Percentiles rank a stretch among this genome's conserved stretches.
These are phyloP conservation scores for Siphlonurus alternatus DNA, from an alignment of 2,888 invertebrate genomes.

Conservation along the genomic window DNA sequence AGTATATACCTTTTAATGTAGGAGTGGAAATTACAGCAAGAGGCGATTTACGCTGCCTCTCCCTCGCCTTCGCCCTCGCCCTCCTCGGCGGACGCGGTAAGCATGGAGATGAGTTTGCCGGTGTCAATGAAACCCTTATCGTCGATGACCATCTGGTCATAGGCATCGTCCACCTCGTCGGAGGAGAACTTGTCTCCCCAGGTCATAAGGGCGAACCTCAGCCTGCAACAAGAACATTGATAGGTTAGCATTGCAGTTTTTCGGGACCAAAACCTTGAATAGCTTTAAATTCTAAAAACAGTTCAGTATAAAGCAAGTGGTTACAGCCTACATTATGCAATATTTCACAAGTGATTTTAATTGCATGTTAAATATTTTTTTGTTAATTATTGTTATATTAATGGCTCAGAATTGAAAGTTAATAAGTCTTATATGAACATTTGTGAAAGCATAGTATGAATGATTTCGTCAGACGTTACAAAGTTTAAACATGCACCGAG, in stretches of 20 bases:
- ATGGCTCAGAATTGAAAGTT: too few species aligned
- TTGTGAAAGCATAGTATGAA: too few species aligned
- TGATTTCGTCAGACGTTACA: too few species aligned
- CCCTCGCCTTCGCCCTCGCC: constrained; percentile 38
- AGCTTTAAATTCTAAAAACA: too few species aligned
- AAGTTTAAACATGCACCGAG: too few species aligned
- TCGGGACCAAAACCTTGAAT: constrained; percentile 1
- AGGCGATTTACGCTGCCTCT: constrained; percentile 12
- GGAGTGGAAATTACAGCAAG: neutral
- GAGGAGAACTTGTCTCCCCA: constrained; percentile 85
- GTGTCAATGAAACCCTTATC: constrained; percentile 83
- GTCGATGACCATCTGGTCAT: constrained; percentile 84
- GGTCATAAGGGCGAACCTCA: constrained; percentile 81
- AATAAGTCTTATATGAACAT: too few species aligned
- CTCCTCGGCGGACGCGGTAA: constrained; percentile 73
- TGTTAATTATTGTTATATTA: neutral
- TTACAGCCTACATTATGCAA: too few species aligned
- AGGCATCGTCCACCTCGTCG: constrained; percentile 81
- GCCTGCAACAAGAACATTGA: constrained; percentile 28
- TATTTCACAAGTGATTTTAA: too few species aligned
- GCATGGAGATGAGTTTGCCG: constrained; percentile 67
- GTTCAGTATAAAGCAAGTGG: too few species aligned
- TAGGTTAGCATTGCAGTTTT: neutral
- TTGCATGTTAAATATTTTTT: too few species aligned
- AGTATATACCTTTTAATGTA: neutral